Conservation (phyloP, 2,113 vertebrate genomes). For the Mystacornis crossleyi region DNA sequence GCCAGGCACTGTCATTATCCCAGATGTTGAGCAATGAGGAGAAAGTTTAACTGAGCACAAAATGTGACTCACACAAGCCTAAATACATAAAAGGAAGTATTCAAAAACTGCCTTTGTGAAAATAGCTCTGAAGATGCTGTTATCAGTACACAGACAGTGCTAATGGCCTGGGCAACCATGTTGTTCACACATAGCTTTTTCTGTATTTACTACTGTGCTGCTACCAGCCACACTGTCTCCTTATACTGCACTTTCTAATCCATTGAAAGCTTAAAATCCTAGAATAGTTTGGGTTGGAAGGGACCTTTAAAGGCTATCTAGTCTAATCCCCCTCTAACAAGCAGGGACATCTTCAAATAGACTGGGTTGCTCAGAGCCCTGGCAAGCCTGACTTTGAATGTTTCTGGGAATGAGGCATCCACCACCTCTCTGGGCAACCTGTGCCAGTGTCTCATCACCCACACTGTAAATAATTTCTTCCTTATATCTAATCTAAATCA, state of each 20-base stretch:
- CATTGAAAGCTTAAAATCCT: neutral
- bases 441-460: neutral
- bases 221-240: neutral
- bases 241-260: neutral
- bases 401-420: neutral
- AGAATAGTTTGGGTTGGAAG: neutral
- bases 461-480: neutral
- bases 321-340: neutral
- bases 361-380: neutral
- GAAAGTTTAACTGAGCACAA: conserved; percentile 46
- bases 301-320: neutral
- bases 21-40: conserved; percentile 8
- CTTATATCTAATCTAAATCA: neutral
- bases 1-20: neutral
- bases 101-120: conserved; percentile 12
- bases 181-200: neutral
- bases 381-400: neutral
- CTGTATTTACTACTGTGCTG: neutral
- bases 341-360: neutral
- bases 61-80: conserved; percentile 13
- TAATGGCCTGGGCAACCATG: too few species aligned
- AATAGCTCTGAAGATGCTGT: conserved; percentile 14
- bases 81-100: conserved; percentile 27
- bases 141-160: neutral
- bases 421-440: neutral